These are phyloP conservation scores for Otocyon megalotis DNA, from an alignment of 2,113 vertebrate species.

Conservation along the genomic window DNA sequence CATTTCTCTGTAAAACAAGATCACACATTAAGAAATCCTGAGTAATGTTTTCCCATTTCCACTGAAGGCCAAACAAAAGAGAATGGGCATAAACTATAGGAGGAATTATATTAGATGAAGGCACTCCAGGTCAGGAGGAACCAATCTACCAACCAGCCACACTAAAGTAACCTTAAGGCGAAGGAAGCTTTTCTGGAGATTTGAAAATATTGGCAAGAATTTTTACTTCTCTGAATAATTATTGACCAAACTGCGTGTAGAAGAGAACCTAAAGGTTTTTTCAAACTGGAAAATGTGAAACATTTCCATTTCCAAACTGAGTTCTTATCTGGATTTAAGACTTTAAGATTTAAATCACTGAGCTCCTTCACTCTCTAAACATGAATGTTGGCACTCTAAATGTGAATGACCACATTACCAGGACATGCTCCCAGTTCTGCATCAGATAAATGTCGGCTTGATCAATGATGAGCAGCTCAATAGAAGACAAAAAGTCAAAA, in stretches of 20 bases:
- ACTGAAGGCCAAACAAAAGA: background rate
- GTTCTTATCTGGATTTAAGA: background rate
- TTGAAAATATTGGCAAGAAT: background rate
- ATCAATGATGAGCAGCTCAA: constrained; percentile 97
- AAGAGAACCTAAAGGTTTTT: background rate
- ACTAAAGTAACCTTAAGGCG: background rate
- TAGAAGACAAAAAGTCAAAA: constrained; percentile 96
- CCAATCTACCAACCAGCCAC: background rate
- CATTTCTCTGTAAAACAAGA: background rate
- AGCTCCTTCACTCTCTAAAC: background rate
- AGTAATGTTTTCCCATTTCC: background rate
- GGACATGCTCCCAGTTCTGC: constrained; percentile 99
- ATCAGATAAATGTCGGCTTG: constrained; percentile 97
- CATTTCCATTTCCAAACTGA: background rate
- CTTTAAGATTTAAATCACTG: background rate
- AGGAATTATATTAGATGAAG: background rate
- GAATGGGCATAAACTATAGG: background rate
- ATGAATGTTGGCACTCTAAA: background rate
- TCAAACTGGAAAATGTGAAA: background rate
- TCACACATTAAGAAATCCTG: background rate
- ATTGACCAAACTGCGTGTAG: background rate
- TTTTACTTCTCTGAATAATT: background rate
- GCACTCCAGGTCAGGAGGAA: background rate
- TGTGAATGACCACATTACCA: constrained; percentile 88
- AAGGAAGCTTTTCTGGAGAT: constrained; percentile 19